Base-by-base conservation (phyloP, 1,140 invertebrate species). In the Cardiocondyla obscurior region DNA sequence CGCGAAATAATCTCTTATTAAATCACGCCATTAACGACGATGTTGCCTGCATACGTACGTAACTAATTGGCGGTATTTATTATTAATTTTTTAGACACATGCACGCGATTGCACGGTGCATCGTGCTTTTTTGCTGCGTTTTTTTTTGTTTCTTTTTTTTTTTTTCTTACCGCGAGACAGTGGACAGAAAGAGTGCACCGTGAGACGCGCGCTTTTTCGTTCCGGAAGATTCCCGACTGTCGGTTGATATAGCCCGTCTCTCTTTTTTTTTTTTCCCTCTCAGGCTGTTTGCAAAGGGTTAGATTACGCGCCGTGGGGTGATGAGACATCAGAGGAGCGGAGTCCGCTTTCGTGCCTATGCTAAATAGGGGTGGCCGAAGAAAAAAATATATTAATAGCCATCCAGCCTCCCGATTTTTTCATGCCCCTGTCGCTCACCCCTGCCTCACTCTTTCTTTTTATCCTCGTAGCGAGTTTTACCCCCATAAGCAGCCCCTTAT, bases 351-450 rank as follows among this genome's bases (percentile, higher is more conserved):
- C 83, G 65, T 69, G 55, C 76, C 89, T 93, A 94, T 94, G 92
- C 91, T 93, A 93, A 94, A 90, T 88, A 94, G 90, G 93, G 92
- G 90, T 92, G 89, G 88, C 77, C 83, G 77, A 83, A 69, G 89
- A 89, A 90, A 92, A 93, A 92, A 90, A 91, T 82, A 92, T 91
- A 93, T 92, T 93, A 93, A 94, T 93, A 91, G 92, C 89, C 81
- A 91, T 88, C 92, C 91, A 93, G 92, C 92, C 92, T 90, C 88
- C 89, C 28, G 87, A 85, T 87, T 91, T 92, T 91, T 90, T 90
- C 57, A 62, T 76, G 22, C 22, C 25, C 65, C 62, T 85, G 64
- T 85, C 73, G 39, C 33, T 33, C 64, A 44, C 67, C 74, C 49
- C 33, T 79, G 1, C 39, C 76, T 44, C 46, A 69, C 46, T 62